phyloP scores from a whole-genome alignment of 2,888 invertebrate species.

The Chaetoderma sp. region DNA sequence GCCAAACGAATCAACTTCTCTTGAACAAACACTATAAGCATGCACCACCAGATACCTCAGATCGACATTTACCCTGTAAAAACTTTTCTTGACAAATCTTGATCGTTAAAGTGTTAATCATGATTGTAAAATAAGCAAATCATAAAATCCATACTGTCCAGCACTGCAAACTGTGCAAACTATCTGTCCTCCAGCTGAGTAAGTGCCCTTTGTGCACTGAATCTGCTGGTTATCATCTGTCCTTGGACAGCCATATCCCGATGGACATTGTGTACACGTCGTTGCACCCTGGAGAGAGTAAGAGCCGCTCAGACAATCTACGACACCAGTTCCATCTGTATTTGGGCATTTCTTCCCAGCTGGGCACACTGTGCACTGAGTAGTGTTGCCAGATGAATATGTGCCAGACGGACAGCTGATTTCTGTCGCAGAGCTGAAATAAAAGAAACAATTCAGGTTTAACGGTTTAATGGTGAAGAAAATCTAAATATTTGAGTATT shows the following conservation, averaged over 20 bases:
- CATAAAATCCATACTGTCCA: slow-evolving; percentile 54
- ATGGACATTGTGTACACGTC: slow-evolving; percentile 47
- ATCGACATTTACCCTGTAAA: no score
- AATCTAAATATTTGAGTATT: no score
- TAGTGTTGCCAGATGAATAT: slow-evolving; percentile 48
- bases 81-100: no score
- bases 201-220: slow-evolving; percentile 46
- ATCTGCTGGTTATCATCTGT: slow-evolving; percentile 39
- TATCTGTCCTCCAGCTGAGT: slow-evolving; percentile 44
- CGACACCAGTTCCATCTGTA: slow-evolving; percentile 53
- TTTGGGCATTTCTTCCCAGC: slow-evolving; percentile 60
- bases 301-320: slow-evolving; percentile 50
- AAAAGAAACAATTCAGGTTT: no score
- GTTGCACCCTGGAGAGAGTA: slow-evolving; percentile 53
- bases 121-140: no score
- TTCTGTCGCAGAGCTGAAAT: slow-evolving; percentile 35
- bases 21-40: no score
- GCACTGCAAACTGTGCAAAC: slow-evolving; percentile 51
- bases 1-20: no score
- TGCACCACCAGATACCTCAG: no score
- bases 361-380: slow-evolving; percentile 55
- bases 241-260: slow-evolving; percentile 49
- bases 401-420: slow-evolving; percentile 51
- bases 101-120: no score
- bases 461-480: neutral